A percentile compares a stretch with the other conserved stretches of the same genome.
phyloP scores from a whole-genome alignment of 2,113 vertebrate genomes.

The Coreoperca whiteheadi region DNA sequence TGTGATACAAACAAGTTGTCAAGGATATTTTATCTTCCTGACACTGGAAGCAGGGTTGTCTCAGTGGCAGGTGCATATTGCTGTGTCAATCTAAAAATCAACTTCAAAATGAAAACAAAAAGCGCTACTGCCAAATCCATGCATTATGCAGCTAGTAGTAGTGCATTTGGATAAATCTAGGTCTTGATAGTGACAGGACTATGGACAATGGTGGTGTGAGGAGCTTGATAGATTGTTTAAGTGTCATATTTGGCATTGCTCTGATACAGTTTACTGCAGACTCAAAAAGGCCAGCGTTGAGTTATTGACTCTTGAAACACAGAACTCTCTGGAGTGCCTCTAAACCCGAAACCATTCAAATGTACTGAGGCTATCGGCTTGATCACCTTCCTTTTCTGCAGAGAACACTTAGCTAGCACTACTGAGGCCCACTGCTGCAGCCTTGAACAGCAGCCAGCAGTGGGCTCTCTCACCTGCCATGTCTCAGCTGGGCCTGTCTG shows the following conservation, averaged over 20 bases:
- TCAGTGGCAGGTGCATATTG: constrained; percentile 56
- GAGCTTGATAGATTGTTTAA: neutral
- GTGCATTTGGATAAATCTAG: constrained; percentile 9
- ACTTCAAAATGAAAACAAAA: constrained; percentile 51
- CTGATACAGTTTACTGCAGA: constrained; percentile 17
- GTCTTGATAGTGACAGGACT: neutral
- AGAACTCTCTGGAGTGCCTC: constrained; percentile 6
- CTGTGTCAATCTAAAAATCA: constrained; percentile 54
- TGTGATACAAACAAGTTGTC: constrained; percentile 62
- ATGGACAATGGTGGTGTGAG: neutral
- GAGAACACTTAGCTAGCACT: constrained; percentile 39
- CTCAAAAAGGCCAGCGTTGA: constrained; percentile 14
- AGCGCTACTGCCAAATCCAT: constrained; percentile 1
- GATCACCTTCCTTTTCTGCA: constrained; percentile 50
- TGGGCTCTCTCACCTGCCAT: constrained; percentile 57
- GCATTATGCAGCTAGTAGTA: constrained; percentile 24
- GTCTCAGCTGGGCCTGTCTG: constrained; percentile 52
- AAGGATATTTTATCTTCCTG: constrained; percentile 60
- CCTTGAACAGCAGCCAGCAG: constrained; percentile 70
- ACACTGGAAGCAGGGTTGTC: constrained; percentile 31
- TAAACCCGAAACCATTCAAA: constrained; percentile 7
- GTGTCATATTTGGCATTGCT: constrained; percentile 27
- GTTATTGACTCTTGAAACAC: constrained; percentile 16
- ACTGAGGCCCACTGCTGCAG: constrained; percentile 52
- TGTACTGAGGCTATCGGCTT: neutral